Conservation (phyloP, 2,113 vertebrate species). For the Sapajus apella region DNA sequence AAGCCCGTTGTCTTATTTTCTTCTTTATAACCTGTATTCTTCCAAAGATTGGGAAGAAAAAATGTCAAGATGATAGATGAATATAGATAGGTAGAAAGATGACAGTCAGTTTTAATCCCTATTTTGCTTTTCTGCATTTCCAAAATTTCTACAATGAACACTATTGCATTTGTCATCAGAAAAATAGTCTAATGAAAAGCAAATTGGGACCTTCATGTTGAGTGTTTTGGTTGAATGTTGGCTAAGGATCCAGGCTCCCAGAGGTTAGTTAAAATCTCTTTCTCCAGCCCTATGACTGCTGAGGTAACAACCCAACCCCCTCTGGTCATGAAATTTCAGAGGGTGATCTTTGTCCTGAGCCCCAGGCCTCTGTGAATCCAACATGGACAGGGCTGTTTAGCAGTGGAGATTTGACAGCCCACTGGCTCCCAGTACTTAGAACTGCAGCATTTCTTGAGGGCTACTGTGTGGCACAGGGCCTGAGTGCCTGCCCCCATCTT, state of each 20-base stretch:
- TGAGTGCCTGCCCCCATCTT: background rate
- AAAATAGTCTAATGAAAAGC: background rate
- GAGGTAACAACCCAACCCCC: no score
- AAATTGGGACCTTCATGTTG: background rate
- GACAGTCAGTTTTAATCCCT: background rate
- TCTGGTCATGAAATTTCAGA: no score
- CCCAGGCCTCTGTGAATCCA: background rate
- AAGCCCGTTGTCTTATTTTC: background rate
- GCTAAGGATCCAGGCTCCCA: background rate
- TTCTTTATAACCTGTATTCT: background rate
- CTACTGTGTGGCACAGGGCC: fast-evolving
- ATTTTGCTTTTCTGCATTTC: conserved; percentile 7
- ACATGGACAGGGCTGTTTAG: fast-evolving
- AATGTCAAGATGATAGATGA: background rate
- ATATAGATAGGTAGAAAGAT: background rate
- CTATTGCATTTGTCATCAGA: background rate
- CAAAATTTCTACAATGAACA: background rate
- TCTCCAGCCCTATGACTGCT: background rate
- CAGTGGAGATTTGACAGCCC: background rate
- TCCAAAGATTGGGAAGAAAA: background rate
- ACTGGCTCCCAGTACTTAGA: background rate
- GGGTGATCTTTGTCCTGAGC: background rate
- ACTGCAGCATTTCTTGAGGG: background rate
- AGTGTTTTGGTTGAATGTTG: background rate
- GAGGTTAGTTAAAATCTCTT: background rate